These are phyloP conservation scores for Garra rufa DNA, from an alignment of 2,113 vertebrate species.

Conservation along the genomic window DNA sequence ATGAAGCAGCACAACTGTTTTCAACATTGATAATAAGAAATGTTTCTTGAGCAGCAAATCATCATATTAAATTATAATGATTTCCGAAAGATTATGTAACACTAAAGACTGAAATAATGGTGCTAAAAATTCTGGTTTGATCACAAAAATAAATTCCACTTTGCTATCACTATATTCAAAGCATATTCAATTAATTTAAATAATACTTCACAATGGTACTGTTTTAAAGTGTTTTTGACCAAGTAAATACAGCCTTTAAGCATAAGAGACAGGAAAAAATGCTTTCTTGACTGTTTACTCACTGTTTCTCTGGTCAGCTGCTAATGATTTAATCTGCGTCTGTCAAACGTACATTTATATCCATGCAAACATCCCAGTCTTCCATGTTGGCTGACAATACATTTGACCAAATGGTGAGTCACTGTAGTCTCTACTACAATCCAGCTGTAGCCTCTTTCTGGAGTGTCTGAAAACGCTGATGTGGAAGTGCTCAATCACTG, in stretches of 20 bases:
- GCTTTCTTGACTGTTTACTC: background rate
- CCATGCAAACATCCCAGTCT: background rate
- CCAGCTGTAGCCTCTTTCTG: background rate
- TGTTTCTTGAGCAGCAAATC: no score
- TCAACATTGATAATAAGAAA: no score
- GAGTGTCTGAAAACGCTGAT: background rate
- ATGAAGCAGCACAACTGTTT: no score
- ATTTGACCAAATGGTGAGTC: background rate
- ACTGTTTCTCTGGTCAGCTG: background rate
- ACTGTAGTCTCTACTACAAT: background rate
- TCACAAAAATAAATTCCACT: no score
- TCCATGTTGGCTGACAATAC: background rate
- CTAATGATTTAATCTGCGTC: background rate
- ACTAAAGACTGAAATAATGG: background rate
- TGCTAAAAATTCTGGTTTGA: no score
- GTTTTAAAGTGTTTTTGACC: no score
- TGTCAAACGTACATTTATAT: background rate
- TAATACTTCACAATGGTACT: no score
- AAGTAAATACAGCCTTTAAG: no score
- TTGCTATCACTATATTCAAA: no score
- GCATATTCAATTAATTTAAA: no score
- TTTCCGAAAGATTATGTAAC: background rate
- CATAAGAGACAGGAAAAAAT: no score
- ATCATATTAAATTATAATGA: background rate
- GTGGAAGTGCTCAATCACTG: constrained; percentile 1